Evolutionary conservation across 1,140 invertebrate species (phyloP).

Genomic region (Oncopodura yosiiana): DNA sequence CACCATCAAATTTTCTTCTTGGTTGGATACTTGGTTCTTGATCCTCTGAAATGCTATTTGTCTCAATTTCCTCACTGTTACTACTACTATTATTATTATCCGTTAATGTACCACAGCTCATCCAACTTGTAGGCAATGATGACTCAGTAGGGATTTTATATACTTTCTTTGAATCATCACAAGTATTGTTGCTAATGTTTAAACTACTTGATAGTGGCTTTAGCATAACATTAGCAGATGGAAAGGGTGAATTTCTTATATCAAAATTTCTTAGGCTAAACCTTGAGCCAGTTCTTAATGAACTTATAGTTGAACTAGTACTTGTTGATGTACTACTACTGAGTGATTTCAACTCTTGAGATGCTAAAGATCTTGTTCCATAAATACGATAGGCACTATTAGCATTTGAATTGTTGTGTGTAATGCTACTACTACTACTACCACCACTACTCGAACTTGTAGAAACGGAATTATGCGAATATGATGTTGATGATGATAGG

Average conservation of each 20-base stretch:
- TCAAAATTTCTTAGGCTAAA: slow-evolving; percentile 24
- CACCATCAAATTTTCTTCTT: slow-evolving; percentile 19
- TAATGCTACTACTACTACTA: too few relatives aligned
- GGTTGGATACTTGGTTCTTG: slow-evolving; percentile 13
- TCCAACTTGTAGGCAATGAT: slow-evolving; percentile 19
- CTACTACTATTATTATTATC: slow-evolving; percentile 3
- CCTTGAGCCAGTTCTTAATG: slow-evolving; percentile 21
- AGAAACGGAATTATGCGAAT: too few relatives aligned
- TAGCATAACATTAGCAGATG: slow-evolving; percentile 1
- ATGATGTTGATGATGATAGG: too few relatives aligned
- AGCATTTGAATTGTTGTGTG: too few relatives aligned
- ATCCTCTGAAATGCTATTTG: slow-evolving; percentile 18
- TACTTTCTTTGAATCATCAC: background rate
- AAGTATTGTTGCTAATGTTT: background rate
- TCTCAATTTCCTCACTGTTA: too few relatives aligned
- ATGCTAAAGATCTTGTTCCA: background rate
- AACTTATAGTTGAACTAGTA: slow-evolving; percentile 15
- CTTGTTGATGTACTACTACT: background rate
- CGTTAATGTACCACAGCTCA: slow-evolving; percentile 18
- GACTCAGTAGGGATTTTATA: too few relatives aligned
- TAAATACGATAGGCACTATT: slow-evolving; percentile 3
- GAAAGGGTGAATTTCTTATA: slow-evolving; percentile 25
- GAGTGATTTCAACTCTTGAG: slow-evolving; percentile 10
- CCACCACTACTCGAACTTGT: too few relatives aligned
- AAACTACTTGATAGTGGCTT: background rate